Conservation (phyloP, 2,797 vertebrate species). For the Malacoctenus gilli region DNA sequence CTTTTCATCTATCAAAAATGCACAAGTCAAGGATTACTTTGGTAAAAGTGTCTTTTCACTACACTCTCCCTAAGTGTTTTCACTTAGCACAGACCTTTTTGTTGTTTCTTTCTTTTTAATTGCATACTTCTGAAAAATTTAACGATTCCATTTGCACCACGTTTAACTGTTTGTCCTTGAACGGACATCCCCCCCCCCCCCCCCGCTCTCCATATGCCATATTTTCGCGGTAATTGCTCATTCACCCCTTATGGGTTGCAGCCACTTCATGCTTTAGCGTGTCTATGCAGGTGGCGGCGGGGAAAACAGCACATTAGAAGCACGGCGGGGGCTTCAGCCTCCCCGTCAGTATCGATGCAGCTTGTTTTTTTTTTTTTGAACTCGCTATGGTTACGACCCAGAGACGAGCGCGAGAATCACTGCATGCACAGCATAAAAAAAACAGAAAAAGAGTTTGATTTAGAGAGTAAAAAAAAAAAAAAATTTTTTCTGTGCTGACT, state of each 20-base stretch:
- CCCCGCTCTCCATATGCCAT: constrained; percentile 2
- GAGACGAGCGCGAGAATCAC: neutral
- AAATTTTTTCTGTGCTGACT: neutral
- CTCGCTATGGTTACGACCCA: neutral
- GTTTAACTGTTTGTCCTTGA: constrained; percentile 21
- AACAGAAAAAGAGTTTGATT: too few relatives aligned
- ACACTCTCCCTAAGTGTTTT: neutral
- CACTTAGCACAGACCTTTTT: constrained; percentile 1
- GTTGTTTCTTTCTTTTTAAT: constrained; percentile 4
- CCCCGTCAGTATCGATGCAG: constrained; percentile 14
- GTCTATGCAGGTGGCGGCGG: constrained; percentile 15
- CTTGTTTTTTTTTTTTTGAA: neutral
- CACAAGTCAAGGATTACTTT: too few relatives aligned
- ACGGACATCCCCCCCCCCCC: constrained; percentile 13
- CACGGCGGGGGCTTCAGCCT: constrained; percentile 1
- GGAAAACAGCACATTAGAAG: constrained; percentile 21
- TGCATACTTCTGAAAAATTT: constrained; percentile 8
- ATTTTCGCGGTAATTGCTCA: constrained; percentile 25
- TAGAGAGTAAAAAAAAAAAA: too few relatives aligned
- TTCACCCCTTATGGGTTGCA: constrained; percentile 18
- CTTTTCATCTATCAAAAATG: too few relatives aligned
- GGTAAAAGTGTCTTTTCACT: too few relatives aligned
- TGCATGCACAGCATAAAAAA: too few relatives aligned
- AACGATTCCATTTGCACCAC: constrained; percentile 12
- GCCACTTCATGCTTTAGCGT: constrained; percentile 23